Evolutionary conservation across 2,113 vertebrate species (phyloP), one percentile per base, ranked within the genome.

Genomic region (Phylloscopus trochilus): DNA sequence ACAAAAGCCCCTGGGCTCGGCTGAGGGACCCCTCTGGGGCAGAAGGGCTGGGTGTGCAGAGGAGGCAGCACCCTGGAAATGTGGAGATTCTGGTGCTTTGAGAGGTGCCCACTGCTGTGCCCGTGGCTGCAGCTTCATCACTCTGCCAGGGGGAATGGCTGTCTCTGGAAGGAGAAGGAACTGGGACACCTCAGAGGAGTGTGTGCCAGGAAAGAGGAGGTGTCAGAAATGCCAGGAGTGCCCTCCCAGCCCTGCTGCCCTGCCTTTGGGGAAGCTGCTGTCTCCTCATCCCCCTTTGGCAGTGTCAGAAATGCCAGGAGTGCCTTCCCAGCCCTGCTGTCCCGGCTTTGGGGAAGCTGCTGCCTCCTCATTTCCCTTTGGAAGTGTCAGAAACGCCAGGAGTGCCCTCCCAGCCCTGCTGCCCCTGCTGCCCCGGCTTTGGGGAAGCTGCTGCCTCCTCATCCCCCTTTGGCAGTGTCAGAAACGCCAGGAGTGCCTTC

Each of bases 91-190:
- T 2, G 43, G 7, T 23, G 76, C 8, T 47, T 37, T 6, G 18
- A 43, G 89, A 44, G 31, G 26, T 11, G 59, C 28, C 4, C 52
- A 7, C 4, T 24, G 41, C 67, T 7, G 43, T 1, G 27, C 33
- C 84, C 1, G 0, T 1, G 35, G 77, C 67, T 44, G 47, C 7
- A 7, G 12, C 12, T 13, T 1, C 39, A 68, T 21, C 28, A 14
- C 31, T 3, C 39, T 4, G n/a, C 11, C 15, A 30, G 13, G 0
- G 19, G 39, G 78, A 24, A 53, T 4, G 0, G 0, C 43, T 18
- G 31, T 0, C 21, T 5, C 70, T 2, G 12, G 62, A 23, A 8
- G 63, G 21, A 76, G 47, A 16, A 62, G 33, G 4, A 6, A 6
- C 23, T 2, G 43, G 85, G 82, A 41, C 68, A 15, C 15, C 15